Conservation (phyloP, 2,797 vertebrate genomes). For the Gymnoscopelus microlampas region DNA sequence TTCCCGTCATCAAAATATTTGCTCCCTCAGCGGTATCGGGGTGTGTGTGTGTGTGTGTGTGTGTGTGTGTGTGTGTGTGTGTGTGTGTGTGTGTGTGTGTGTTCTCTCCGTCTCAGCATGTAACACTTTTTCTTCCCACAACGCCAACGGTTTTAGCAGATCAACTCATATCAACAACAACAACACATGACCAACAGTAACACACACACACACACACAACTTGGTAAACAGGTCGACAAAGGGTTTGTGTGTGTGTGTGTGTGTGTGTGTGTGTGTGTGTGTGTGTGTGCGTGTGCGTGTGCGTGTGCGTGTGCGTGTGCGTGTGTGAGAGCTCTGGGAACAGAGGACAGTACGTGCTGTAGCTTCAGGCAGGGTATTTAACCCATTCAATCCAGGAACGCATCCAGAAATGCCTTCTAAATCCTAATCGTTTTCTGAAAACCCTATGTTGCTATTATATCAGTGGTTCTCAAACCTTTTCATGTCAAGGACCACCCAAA, state of each 20-base stretch:
- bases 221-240: background rate
- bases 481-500: too few species aligned
- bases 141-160: too few species aligned
- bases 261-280: background rate
- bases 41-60: background rate
- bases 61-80: background rate
- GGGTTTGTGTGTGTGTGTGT: background rate
- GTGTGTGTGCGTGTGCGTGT: slow-evolving; percentile 1
- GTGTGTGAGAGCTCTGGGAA: too few species aligned
- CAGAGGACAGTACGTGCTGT: too few species aligned
- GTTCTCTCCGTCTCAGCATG: background rate
- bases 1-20: too few species aligned
- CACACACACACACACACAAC: background rate
- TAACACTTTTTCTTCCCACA: too few species aligned
- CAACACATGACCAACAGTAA: background rate
- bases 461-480: too few species aligned
- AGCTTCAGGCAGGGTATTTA: too few species aligned
- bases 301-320: background rate
- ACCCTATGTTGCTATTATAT: too few species aligned
- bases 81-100: background rate
- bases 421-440: too few species aligned
- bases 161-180: background rate
- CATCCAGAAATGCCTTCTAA: too few species aligned
- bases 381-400: too few species aligned
- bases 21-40: background rate